Percentiles rank a stretch among this genome's conserved stretches.
phyloP scores from a whole-genome alignment of 2,888 invertebrate species.

The Lasioglossum oenotherae region DNA sequence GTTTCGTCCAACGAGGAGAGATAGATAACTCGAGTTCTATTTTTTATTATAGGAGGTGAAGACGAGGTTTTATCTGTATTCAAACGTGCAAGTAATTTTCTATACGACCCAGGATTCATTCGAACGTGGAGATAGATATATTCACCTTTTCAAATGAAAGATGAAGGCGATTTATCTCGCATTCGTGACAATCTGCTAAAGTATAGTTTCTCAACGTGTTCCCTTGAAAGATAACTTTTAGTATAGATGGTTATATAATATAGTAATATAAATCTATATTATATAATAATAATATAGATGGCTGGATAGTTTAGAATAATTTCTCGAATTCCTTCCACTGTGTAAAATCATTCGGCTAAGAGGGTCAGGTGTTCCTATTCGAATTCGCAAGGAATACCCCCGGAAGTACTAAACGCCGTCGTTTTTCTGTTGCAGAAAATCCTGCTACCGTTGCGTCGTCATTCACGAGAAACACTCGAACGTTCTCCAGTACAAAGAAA shows the following conservation, averaged over 20 bases:
- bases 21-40: neutral
- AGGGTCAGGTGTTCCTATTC: neutral
- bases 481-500: conserved; percentile 98
- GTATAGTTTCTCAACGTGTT: neutral
- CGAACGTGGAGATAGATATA: neutral
- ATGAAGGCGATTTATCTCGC: conserved; percentile 35
- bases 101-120: neutral
- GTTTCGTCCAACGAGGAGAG: neutral
- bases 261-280: no score
- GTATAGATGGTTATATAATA: no score
- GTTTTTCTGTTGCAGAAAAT: conserved; percentile 89
- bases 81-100: conserved; percentile 14
- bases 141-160: conserved; percentile 51
- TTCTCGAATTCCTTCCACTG: neutral
- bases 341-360: neutral
- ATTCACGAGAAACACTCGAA: conserved; percentile 98
- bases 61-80: conserved; percentile 2
- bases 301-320: neutral
- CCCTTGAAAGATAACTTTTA: neutral
- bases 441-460: conserved; percentile 97
- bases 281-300: no score
- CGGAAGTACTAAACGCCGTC: neutral
- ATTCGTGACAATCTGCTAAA: neutral
- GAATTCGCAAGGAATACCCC: neutral
- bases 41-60: neutral